Evolutionary conservation across 35 echinoderm and acorn worm species (phyloP), one percentile per base, ranked within the genome.

Genomic region (Chiridota heheva): DNA sequence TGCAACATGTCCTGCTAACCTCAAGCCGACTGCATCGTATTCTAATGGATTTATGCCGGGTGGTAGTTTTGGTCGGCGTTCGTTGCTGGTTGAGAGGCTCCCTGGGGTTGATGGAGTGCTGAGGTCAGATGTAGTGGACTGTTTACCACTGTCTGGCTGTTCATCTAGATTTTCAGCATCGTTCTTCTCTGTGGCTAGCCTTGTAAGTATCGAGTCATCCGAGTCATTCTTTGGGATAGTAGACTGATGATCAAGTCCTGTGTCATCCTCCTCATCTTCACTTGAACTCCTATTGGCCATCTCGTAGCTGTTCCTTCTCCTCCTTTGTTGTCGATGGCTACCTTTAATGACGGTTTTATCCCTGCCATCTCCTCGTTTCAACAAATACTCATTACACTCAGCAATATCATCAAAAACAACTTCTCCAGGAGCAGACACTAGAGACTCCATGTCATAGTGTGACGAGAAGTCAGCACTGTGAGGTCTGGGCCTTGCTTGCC

Each of bases 361-460:
- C 63, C 64, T 7, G 10, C 59, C 64, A 43, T 82, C 36, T 15
- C 78, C 82, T 58, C 82, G 86, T 63, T 96, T 84, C 6, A 87
- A 71, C 17, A 96, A 36, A 46, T 96, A 96, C 20, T 76, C 87
- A 70, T 82, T 89, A 44, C 92, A 96, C 75, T 96, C 92, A 49
- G 87, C 92, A 78, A 88, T 85, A 33, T 96, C 92, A 69, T 96
- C 92, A 83, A 96, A 96, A 2, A 96, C 82, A 31, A 96, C 84
- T 39, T 96, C 92, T 20, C 92, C 92, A 7, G 84, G 80, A 42
- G 90, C 70, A 42, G 78, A 48, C 38, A 81, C 70, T 27, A 80
- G 45, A 28, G 80, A 77, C 70, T 93, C 90, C 33, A 49, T 58
- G 2, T 49, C 58, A 57, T 78, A 78, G 22, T 27, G 18, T 10